A percentile compares a stretch with the other conserved stretches of the same genome.
Evolutionary conservation across 2,797 vertebrate genomes (phyloP).

Genomic region (Tangara arthus): DNA sequence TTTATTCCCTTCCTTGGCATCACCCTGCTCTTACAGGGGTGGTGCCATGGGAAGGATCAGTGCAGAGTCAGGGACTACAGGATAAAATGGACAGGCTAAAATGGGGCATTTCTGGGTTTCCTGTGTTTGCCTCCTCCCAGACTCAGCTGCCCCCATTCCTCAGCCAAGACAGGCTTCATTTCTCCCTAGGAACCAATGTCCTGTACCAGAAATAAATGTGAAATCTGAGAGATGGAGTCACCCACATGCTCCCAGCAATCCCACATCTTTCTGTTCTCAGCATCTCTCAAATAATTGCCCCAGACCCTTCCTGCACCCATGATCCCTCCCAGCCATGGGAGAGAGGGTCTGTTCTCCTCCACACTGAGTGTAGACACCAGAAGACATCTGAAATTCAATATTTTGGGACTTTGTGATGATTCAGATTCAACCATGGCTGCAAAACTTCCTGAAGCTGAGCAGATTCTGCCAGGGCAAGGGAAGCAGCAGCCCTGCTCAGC

Average conservation of each 20-base stretch:
- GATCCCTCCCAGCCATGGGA: accelerated
- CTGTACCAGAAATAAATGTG: background rate
- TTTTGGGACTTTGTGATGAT: background rate
- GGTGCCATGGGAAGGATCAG: background rate
- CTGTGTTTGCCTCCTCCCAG: background rate
- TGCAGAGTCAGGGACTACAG: background rate
- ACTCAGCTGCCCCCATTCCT: background rate
- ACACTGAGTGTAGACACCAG: background rate
- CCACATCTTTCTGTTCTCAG: background rate
- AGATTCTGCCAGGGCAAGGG: background rate
- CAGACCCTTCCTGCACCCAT: background rate
- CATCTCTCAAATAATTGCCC: background rate
- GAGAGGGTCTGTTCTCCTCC: background rate
- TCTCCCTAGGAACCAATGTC: background rate
- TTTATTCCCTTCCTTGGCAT: too few relatives aligned
- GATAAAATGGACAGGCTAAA: background rate
- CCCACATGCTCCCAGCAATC: background rate
- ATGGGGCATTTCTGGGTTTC: background rate
- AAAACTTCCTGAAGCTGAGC: background rate
- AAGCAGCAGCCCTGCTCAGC: background rate
- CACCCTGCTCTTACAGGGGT: background rate
- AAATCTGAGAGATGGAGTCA: background rate
- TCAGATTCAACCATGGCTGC: background rate
- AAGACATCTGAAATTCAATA: background rate
- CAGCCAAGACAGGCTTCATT: background rate